These are phyloP conservation scores for Pogonomyrmex barbatus DNA, from an alignment of 1,140 invertebrate species.

Conservation along the genomic window DNA sequence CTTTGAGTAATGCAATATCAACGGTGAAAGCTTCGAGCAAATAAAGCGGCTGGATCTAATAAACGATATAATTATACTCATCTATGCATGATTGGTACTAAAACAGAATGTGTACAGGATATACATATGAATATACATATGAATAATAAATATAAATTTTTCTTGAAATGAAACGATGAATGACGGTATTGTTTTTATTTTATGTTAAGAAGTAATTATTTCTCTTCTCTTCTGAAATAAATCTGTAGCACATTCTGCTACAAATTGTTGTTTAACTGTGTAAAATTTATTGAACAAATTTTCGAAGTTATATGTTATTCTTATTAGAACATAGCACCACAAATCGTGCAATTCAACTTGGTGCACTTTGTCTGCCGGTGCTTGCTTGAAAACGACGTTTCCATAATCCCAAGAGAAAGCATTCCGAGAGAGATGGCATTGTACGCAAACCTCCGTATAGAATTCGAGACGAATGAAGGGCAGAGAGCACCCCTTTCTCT, in stretches of 20 bases:
- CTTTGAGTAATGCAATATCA: slow-evolving; percentile 38
- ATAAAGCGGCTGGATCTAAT: slow-evolving; percentile 44
- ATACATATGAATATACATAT: background rate
- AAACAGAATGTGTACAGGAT: background rate
- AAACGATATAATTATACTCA: background rate
- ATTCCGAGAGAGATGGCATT: slow-evolving; percentile 40
- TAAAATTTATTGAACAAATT: slow-evolving; percentile 4
- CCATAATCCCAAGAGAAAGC: slow-evolving; percentile 61
- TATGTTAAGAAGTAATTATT: background rate
- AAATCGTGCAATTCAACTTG: slow-evolving; percentile 47
- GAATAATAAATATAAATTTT: slow-evolving; percentile 5
- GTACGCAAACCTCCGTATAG: slow-evolving; percentile 50
- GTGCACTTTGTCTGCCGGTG: slow-evolving; percentile 39
- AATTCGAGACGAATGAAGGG: slow-evolving; percentile 55
- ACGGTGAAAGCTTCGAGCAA: slow-evolving; percentile 6
- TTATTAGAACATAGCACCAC: background rate
- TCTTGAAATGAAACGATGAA: background rate
- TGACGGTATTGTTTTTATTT: background rate
- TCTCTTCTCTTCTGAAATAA: no score
- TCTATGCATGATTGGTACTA: background rate
- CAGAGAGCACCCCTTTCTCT: slow-evolving; percentile 50
- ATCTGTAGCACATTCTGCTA: background rate
- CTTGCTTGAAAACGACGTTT: slow-evolving; percentile 55
- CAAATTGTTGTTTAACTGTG: slow-evolving; percentile 4
- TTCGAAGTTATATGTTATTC: slow-evolving; percentile 32